These are phyloP conservation scores for Hippocampus barbouri DNA, from an alignment of 2,113 vertebrate species.

Conservation along the genomic window DNA sequence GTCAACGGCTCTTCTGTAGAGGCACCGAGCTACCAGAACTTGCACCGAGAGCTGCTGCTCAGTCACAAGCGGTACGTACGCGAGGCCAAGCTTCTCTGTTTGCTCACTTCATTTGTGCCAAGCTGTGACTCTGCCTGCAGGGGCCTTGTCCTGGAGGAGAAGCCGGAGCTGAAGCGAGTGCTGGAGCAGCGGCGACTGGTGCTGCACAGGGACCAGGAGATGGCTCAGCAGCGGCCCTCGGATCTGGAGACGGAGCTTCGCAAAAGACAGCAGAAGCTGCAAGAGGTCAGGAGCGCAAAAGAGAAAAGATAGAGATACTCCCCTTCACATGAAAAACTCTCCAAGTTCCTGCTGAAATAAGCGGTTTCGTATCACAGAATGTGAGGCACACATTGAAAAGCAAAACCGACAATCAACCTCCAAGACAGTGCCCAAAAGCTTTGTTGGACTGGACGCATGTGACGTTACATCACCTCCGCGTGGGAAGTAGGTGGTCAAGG, in stretches of 20 bases:
- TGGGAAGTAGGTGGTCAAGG: no score
- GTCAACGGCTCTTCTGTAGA: conserved; percentile 65
- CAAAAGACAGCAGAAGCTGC: conserved; percentile 73
- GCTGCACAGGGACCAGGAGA: conserved; percentile 69
- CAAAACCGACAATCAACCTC: no score
- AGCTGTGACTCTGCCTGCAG: conserved; percentile 43
- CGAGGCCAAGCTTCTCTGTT: not conserved
- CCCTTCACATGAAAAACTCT: not conserved
- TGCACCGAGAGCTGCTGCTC: conserved; percentile 77
- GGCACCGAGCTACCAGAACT: conserved; percentile 59
- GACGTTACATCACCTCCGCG: no score
- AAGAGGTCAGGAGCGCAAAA: conserved; percentile 58
- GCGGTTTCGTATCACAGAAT: no score
- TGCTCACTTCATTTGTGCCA: not conserved
- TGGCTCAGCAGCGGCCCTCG: conserved; percentile 59
- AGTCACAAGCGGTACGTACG: conserved; percentile 71
- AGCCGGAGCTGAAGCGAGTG: conserved; percentile 69
- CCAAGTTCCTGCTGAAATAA: no score
- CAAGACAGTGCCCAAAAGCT: no score
- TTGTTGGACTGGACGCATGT: no score
- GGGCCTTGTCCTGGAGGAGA: conserved; percentile 70
- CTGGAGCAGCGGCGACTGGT: conserved; percentile 70
- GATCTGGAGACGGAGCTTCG: conserved; percentile 77
- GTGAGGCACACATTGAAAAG: no score
- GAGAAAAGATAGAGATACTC: not conserved